A percentile compares a stretch with the other conserved stretches of the same genome.
These are phyloP conservation scores for Mungos mungo DNA, from an alignment of 2,113 vertebrate genomes.

Conservation along the genomic window DNA sequence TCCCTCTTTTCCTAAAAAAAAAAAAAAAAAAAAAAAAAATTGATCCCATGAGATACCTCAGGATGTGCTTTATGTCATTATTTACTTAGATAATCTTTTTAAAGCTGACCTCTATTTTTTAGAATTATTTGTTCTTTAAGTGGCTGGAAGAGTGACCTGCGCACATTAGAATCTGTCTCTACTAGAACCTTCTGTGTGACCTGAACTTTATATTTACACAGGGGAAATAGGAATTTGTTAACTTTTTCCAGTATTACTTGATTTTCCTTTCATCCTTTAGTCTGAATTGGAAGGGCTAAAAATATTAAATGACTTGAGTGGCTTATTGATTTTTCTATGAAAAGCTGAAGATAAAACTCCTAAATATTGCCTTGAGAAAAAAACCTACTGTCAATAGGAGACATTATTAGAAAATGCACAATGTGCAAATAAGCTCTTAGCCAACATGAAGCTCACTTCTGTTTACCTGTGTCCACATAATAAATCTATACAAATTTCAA, in stretches of 20 bases:
- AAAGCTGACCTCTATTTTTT: neutral
- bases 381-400: constrained; percentile 1
- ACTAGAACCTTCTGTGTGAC: neutral
- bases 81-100: neutral
- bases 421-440: constrained; percentile 55
- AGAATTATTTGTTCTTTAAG: neutral
- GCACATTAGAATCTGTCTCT: neutral
- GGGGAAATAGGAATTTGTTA: neutral
- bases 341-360: constrained; percentile 37
- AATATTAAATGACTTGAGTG: constrained; percentile 53
- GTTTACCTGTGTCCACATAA: constrained; percentile 12
- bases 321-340: neutral
- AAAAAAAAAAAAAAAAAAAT: neutral
- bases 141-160: neutral
- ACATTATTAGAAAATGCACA: constrained; percentile 36
- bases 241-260: neutral
- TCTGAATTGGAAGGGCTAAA: neutral
- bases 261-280: neutral
- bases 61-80: neutral
- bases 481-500: neutral
- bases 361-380: neutral
- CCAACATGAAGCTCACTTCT: constrained; percentile 21
- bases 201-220: neutral
- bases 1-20: neutral
- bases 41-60: neutral